Base-by-base conservation (phyloP, 2,888 invertebrate genomes). In the Himalopsyche japonica region DNA sequence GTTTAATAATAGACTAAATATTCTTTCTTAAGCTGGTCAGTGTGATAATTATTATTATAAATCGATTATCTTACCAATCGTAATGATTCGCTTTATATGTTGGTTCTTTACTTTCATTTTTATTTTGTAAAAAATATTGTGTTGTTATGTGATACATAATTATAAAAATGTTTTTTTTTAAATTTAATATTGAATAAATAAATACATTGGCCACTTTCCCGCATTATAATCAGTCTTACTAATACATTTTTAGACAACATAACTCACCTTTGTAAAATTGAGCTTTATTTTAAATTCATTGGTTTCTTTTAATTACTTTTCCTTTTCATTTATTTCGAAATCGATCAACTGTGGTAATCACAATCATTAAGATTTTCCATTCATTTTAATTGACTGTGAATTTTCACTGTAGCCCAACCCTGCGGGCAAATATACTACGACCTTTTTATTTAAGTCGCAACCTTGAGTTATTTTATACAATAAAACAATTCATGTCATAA, bases 341-440 rank as follows among this genome's bases (percentile, higher is more conserved):
- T 70, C 70, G 70, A 70, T 70, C 24, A 27, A 70, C 70, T 70
- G 70, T 70, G 12, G 24, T 70, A 70, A 70, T 70, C 70, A 70
- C 70, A 70, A 70, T 70, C 70, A 70, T 70, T 70, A 70, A 70
- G 70, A 70, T 70, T 70, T 70, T 70, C 70, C 70, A 70, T 70
- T 70, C 70, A 8, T 70, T 70, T 70, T 70, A 70, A 70, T 70
- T 70, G 70, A 70, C 70, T 70, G 27, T 27, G 27, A 24, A 70
- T 70, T 70, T 70, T 24, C 70, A 27, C 24, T 57, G 57, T 57
- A 70, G 70, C 30, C 70, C 70, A 12, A 27, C 30, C 30, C 30
- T 30, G 27, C 3, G 43, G 43, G 15, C 43, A 43, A 12, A 4
- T 43, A 43, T 15, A 43, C 43, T 43, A 43, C 43, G 43, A 43